Percentiles rank a stretch among this genome's conserved stretches.
These are phyloP conservation scores for Slavum lentiscoides DNA, from an alignment of 2,888 invertebrate genomes.

Conservation along the genomic window DNA sequence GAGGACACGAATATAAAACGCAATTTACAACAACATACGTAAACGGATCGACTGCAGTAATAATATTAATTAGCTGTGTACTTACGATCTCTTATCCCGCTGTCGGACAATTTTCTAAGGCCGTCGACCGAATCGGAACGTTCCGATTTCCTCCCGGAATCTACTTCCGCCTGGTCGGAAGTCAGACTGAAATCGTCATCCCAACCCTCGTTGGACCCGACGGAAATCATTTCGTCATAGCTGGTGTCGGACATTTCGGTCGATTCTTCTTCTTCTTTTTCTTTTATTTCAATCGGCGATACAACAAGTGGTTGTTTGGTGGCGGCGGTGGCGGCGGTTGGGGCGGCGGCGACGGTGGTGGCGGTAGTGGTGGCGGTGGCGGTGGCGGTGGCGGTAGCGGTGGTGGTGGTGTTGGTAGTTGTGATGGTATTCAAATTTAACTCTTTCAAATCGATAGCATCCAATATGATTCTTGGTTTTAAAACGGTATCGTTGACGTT, in stretches of 20 bases:
- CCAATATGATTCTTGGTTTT: slow-evolving; percentile 10
- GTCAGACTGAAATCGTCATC: neutral
- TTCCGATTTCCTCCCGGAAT: neutral
- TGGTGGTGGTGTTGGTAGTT: too few species aligned
- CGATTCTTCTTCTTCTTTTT: too few species aligned
- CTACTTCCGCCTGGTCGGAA: neutral
- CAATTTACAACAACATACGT: too few species aligned
- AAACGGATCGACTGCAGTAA: too few species aligned
- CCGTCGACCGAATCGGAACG: neutral
- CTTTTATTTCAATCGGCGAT: neutral
- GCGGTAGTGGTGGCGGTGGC: too few species aligned
- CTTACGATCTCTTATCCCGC: neutral
- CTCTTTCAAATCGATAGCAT: neutral
- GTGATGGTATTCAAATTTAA: neutral
- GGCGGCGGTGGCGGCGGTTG: too few species aligned
- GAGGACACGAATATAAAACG: too few species aligned
- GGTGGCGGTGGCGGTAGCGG: too few species aligned
- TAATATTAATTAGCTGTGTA: too few species aligned
- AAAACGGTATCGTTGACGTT: neutral
- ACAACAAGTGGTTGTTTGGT: too few species aligned
- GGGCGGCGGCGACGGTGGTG: too few species aligned
- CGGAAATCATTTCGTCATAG: neutral
- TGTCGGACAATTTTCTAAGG: neutral
- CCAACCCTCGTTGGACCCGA: slow-evolving; percentile 6
- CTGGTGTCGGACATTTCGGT: neutral